Conservation (phyloP, 2,888 invertebrate genomes). For the Drosophila neonasuta region DNA sequence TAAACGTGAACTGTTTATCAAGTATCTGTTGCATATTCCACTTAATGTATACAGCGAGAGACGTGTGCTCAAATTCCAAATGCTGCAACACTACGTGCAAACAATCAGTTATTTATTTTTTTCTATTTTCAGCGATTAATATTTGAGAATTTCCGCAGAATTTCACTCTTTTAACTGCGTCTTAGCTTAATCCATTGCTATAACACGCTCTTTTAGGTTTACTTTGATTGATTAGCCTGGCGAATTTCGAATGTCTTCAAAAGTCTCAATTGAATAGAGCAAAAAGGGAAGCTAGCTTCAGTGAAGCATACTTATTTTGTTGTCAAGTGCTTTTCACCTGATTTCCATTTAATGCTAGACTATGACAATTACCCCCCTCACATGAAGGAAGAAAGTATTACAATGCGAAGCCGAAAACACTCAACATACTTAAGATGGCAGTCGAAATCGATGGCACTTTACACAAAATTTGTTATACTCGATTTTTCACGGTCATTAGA, state of each 20-base stretch:
- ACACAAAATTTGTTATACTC: constrained; percentile 8
- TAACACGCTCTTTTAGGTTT: neutral
- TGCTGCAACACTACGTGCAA: constrained; percentile 11
- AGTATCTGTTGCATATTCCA: constrained; percentile 12
- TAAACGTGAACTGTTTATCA: constrained; percentile 23
- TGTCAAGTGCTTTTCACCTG: constrained; percentile 17
- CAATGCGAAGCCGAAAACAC: constrained; percentile 38
- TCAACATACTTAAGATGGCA: constrained; percentile 12
- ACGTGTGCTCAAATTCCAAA: constrained; percentile 16
- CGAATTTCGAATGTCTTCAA: neutral
- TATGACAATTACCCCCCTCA: neutral
- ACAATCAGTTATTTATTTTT: neutral
- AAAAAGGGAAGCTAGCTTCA: neutral
- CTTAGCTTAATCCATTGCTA: neutral
- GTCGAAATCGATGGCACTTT: constrained; percentile 13
- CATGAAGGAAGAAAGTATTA: neutral
- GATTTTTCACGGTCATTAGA: constrained; percentile 1
- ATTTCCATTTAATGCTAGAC: neutral
- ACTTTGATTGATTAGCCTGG: constrained; percentile 14
- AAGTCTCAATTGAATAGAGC: neutral
- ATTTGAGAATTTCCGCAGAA: neutral
- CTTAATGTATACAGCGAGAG: constrained; percentile 4
- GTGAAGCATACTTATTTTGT: neutral
- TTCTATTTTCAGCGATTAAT: neutral
- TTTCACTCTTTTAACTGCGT: neutral